phyloP scores from a whole-genome alignment of 2,888 invertebrate genomes.

The Capitulum mitella region DNA sequence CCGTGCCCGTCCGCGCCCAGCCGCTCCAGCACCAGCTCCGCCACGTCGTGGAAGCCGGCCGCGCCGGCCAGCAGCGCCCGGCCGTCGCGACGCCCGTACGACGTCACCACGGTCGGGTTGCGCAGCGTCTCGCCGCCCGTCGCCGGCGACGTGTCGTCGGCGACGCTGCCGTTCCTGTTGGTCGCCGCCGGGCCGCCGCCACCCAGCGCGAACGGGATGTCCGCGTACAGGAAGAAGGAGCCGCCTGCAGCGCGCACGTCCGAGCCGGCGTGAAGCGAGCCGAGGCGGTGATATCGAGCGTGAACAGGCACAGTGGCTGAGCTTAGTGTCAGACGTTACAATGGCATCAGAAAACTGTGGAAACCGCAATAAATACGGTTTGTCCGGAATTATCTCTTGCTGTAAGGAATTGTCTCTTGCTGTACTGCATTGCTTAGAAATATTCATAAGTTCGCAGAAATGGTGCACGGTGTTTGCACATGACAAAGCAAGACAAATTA shows the following conservation, averaged over 20 bases:
- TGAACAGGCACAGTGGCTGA: too few species aligned
- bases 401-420: too few species aligned
- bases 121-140: background rate
- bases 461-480: too few species aligned
- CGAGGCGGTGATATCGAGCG: too few species aligned
- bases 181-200: background rate
- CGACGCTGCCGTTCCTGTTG: background rate
- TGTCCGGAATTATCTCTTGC: too few species aligned
- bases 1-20: background rate
- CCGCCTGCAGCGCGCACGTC: background rate
- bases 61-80: background rate
- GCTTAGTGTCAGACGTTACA: too few species aligned
- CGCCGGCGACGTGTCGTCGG: background rate
- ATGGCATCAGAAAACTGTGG: too few species aligned
- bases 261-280: background rate
- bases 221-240: background rate
- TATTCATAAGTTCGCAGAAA: too few species aligned
- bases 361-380: too few species aligned
- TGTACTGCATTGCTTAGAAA: too few species aligned
- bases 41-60: background rate
- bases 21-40: background rate
- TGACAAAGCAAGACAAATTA: too few species aligned
- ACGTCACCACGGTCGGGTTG: background rate
- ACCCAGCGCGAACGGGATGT: background rate
- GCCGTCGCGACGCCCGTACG: background rate